phyloP scores from a whole-genome alignment of 1,140 invertebrate genomes.

The Telenomus remus region DNA sequence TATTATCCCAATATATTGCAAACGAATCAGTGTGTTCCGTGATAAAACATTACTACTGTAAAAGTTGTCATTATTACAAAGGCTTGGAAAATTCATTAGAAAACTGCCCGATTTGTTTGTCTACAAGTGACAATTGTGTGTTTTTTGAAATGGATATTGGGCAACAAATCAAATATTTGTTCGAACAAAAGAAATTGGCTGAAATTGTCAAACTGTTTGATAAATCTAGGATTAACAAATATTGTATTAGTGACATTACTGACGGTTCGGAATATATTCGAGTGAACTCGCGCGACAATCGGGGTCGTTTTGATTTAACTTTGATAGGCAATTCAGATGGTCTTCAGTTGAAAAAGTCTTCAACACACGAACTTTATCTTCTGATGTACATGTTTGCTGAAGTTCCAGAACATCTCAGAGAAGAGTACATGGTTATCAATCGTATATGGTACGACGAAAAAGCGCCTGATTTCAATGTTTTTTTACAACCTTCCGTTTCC shows the following conservation, averaged over 20 bases:
- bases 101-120: conserved; percentile 13
- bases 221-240: conserved; percentile 23
- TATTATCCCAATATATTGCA: conserved; percentile 25
- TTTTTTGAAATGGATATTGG: conserved; percentile 42
- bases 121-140: conserved; percentile 1
- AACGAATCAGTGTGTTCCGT: conserved; percentile 20
- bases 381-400: conserved; percentile 38
- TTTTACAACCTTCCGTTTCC: conserved; percentile 3
- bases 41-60: conserved; percentile 44
- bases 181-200: conserved; percentile 36
- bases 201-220: conserved; percentile 14
- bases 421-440: conserved; percentile 15
- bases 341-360: conserved; percentile 33
- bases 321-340: conserved; percentile 45
- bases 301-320: conserved; percentile 29
- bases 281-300: conserved; percentile 29
- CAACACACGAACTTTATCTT: conserved; percentile 35
- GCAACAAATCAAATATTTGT: conserved; percentile 41
- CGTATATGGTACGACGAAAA: conserved; percentile 16
- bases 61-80: conserved; percentile 25
- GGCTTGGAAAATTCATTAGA: background rate
- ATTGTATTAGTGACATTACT: conserved; percentile 40
- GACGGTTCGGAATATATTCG: conserved; percentile 41
- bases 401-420: conserved; percentile 20
- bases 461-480: conserved; percentile 6